Evolutionary conservation across 1,140 invertebrate genomes (phyloP), one percentile per base, ranked within the genome.

Genomic region (Drosophila bocki): DNA sequence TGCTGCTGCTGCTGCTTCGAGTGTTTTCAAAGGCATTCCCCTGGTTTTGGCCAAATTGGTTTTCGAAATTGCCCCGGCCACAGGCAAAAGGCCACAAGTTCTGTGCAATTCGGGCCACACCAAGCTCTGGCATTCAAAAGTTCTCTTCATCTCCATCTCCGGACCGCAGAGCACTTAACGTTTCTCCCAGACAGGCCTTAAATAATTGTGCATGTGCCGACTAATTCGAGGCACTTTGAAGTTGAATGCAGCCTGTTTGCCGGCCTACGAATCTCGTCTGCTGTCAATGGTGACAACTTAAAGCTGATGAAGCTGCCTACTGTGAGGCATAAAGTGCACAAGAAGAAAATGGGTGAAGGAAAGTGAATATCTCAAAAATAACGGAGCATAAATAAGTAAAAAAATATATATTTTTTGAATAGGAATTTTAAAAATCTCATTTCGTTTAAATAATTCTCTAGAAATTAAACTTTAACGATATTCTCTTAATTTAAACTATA

Each of bases 81-180:
- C 75, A 76, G 72, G 74, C 72, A 78, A 78, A 61, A 61, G 75
- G 74, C 74, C 75, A 78, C 75, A 78, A 77, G 56, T 56, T 77
- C 61, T 60, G 62, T 32, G 67, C 67, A 68, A 60, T 71, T 37
- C 53, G n/a, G 37, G 65, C 45, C 47, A 54, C 47, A 63, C 64
- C 58, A 33, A 50, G 4, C 37, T 68, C 37, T 68, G 67, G 39
- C 29, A 54, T 54, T 59, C 53, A 74, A 50, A 59, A 59, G 47
- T 63, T 59, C 47, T 58, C 56, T 56, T 56, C 56, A 51, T 45
- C 64, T 59, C 33, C 53, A 26, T 26, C 53, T 56, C 53, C 51
- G 48, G 44, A 78, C 74, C 75, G 67, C 75, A 78, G 75, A 77
- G 63, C 75, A 78, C 75, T 78, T 78, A 78, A 60, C 75, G 75